These are phyloP conservation scores for Phocoena sinus DNA, from an alignment of 2,113 vertebrate species.

Conservation along the genomic window DNA sequence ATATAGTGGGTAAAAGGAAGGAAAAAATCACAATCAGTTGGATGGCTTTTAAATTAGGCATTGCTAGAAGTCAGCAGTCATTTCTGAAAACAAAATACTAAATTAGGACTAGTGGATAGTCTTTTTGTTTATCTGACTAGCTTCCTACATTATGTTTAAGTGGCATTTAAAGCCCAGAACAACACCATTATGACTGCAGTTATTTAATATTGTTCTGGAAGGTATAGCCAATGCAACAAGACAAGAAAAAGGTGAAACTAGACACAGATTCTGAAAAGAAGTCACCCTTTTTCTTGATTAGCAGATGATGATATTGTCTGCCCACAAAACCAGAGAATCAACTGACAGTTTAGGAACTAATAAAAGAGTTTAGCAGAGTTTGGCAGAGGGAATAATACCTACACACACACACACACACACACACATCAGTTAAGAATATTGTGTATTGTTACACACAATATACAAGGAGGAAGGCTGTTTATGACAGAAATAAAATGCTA, in stretches of 20 bases:
- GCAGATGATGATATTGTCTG: not conserved
- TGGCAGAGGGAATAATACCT: not conserved
- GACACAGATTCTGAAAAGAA: not conserved
- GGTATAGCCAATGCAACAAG: not conserved
- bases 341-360: not conserved
- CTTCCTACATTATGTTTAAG: not conserved
- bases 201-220: not conserved
- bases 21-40: not conserved
- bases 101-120: not conserved
- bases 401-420: too few species aligned
- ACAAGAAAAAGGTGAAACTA: slow-evolving; percentile 1
- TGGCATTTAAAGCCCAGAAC: not conserved
- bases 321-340: not conserved
- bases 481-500: not conserved
- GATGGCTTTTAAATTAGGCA: not conserved
- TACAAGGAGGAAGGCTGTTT: not conserved
- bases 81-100: not conserved
- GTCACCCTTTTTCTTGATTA: not conserved
- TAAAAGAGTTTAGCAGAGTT: not conserved
- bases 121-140: not conserved
- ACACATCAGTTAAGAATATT: too few species aligned
- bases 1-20: not conserved
- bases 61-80: not conserved
- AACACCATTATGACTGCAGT: not conserved
- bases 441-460: not conserved